phyloP scores from a whole-genome alignment of 2,888 invertebrate genomes.

The Cosmia pyralina region DNA sequence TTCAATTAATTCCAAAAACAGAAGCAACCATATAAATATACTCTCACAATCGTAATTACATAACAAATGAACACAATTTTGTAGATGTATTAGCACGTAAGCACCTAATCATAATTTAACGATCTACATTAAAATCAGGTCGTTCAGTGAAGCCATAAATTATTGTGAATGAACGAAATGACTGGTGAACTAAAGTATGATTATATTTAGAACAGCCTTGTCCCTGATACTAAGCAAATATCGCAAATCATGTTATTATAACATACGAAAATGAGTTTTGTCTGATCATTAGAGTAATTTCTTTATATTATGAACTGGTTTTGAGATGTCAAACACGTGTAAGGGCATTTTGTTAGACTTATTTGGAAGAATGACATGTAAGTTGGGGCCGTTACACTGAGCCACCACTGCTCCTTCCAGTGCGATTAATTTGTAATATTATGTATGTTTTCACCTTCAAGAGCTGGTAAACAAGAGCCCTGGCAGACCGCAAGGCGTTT shows the following conservation, averaged over 20 bases:
- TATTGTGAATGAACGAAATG: constrained; percentile 29
- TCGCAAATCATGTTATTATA: constrained; percentile 27
- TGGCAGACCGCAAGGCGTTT: constrained; percentile 45
- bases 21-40: constrained; percentile 17
- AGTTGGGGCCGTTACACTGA: too few species aligned
- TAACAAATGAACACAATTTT: background rate
- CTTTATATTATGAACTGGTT: constrained; percentile 1
- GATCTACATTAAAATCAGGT: constrained; percentile 8
- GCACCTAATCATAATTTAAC: background rate
- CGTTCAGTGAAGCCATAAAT: constrained; percentile 19
- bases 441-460: constrained; percentile 25
- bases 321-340: constrained; percentile 27
- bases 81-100: background rate
- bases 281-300: constrained; percentile 16
- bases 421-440: constrained; percentile 3
- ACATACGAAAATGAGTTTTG: constrained; percentile 18
- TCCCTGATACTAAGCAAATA: constrained; percentile 39
- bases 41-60: background rate
- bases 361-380: background rate
- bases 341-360: background rate
- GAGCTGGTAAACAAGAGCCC: constrained; percentile 20
- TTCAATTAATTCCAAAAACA: background rate
- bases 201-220: constrained; percentile 50
- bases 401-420: background rate
- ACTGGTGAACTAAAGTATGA: constrained; percentile 4